These are phyloP conservation scores for Hyposoter didymator DNA, from an alignment of 2,888 invertebrate species.

Conservation along the genomic window DNA sequence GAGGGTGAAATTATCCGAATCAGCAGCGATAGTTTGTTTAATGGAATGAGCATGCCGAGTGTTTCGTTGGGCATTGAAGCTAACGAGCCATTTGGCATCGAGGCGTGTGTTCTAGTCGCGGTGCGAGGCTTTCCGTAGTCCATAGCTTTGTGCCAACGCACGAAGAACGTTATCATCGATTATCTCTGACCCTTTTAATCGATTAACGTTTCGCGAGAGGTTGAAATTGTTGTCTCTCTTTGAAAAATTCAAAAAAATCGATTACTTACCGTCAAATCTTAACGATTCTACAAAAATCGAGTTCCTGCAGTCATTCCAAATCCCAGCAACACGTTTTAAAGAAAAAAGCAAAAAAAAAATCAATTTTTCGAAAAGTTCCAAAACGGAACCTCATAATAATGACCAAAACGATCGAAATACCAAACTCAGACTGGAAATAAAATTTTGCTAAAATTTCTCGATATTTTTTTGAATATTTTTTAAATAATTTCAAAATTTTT, in stretches of 20 bases:
- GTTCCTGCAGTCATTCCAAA: neutral
- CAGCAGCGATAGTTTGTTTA: slow-evolving; percentile 48
- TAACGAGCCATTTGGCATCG: slow-evolving; percentile 47
- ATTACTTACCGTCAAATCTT: no score
- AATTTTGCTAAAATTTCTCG: no score
- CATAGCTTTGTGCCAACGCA: slow-evolving; percentile 19
- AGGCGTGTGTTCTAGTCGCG: slow-evolving; percentile 13
- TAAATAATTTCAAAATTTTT: no score
- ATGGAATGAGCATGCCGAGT: neutral
- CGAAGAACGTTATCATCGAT: slow-evolving; percentile 47
- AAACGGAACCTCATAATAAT: no score
- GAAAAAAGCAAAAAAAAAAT: no score
- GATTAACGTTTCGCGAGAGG: slow-evolving; percentile 4
- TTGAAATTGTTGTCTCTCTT: no score
- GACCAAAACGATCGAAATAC: no score
- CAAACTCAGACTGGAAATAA: no score
- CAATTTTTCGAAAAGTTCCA: no score
- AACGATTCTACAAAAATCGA: neutral
- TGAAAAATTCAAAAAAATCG: neutral
- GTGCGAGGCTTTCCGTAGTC: neutral
- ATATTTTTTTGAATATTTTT: no score
- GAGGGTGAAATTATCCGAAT: slow-evolving; percentile 41
- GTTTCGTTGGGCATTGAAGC: slow-evolving; percentile 7
- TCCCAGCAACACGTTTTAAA: no score
- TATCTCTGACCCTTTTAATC: slow-evolving; percentile 1